Evolutionary conservation across 2,797 vertebrate genomes (phyloP).

Genomic region (Helostoma temminkii): DNA sequence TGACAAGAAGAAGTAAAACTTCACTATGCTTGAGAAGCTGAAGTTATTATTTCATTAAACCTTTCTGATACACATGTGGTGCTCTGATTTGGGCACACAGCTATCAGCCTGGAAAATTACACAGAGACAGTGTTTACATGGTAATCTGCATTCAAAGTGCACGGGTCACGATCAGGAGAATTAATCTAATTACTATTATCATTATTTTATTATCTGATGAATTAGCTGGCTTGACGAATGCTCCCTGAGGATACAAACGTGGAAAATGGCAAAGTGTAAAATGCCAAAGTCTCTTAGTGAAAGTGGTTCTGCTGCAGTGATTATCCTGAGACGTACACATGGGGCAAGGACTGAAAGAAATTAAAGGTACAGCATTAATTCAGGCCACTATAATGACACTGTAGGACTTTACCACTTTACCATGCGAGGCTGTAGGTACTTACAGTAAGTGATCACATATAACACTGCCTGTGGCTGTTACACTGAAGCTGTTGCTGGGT

Average conservation of each 20-base stretch:
- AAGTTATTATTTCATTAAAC: constrained; percentile 76
- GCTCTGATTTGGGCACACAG: constrained; percentile 48
- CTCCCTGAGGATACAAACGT: constrained; percentile 64
- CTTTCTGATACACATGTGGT: constrained; percentile 54
- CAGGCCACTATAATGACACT: neutral
- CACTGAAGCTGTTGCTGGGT: neutral
- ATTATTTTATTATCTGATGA: constrained; percentile 79
- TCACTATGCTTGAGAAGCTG: constrained; percentile 70
- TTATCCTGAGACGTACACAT: constrained; percentile 27
- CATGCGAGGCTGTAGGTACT: neutral
- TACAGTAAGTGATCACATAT: neutral
- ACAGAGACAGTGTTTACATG: constrained; percentile 74
- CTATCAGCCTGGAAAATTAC: constrained; percentile 70
- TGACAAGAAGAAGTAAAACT: constrained; percentile 66
- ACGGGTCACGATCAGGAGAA: constrained; percentile 77
- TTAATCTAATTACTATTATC: constrained; percentile 82
- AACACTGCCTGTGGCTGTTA: neutral
- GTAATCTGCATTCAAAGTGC: constrained; percentile 76
- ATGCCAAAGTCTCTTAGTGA: constrained; percentile 35
- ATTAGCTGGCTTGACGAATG: constrained; percentile 75
- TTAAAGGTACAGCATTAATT: constrained; percentile 31
- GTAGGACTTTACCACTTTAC: neutral
- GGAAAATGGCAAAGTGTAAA: constrained; percentile 50
- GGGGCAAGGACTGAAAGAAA: constrained; percentile 36
- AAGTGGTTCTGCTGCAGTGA: constrained; percentile 60